phyloP scores from a whole-genome alignment of 2,888 invertebrate genomes.

The Leucoptera coffeella region DNA sequence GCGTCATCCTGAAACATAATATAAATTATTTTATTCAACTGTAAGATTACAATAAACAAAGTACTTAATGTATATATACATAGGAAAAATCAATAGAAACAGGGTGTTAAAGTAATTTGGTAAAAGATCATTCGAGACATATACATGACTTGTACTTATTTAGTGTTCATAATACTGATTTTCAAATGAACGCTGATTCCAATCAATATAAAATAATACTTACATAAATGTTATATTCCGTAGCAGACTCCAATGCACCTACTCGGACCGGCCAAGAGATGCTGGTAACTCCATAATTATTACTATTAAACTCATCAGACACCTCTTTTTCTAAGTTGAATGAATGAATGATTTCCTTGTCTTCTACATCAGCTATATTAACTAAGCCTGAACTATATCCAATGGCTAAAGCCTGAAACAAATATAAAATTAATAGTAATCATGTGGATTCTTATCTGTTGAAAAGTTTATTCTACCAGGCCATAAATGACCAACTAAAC shows the following conservation, averaged over 20 bases:
- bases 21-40: no score
- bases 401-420: conserved; percentile 58
- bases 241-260: conserved; percentile 33
- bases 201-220: conserved; percentile 9
- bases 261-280: conserved; percentile 63
- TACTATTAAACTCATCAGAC: conserved; percentile 30
- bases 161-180: neutral
- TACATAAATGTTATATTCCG: conserved; percentile 40
- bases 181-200: no score
- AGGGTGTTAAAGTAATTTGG: no score
- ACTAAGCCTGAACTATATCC: conserved; percentile 68
- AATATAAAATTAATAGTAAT: conserved; percentile 1
- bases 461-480: no score
- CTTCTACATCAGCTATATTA: conserved; percentile 76
- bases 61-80: no score
- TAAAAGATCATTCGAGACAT: no score
- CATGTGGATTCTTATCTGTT: no score
- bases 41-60: no score
- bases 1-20: conserved; percentile 30
- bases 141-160: no score
- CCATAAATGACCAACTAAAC: no score
- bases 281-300: conserved; percentile 61
- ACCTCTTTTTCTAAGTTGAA: conserved; percentile 37
- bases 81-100: no score
- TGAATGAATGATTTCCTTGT: conserved; percentile 70